Base-by-base conservation (phyloP, 1,140 invertebrate genomes). In the Drosophila repleta region DNA sequence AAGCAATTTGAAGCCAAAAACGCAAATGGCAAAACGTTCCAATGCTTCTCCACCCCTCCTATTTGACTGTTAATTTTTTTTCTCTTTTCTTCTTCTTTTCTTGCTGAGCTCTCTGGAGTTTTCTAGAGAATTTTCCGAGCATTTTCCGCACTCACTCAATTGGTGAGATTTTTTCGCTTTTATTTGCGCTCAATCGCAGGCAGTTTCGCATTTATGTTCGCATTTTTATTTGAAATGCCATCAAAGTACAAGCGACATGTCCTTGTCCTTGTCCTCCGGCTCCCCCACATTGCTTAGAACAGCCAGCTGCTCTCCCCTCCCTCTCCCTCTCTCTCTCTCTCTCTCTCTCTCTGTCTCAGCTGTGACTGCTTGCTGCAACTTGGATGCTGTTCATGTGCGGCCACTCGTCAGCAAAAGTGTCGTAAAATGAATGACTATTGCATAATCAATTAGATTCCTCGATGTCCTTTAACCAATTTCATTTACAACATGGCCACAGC, bases 171-270 rank as follows among this genome's bases (percentile, higher is more conserved):
- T 83, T 79, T 76, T 55, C 68, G 63, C 80, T 76, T 84, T 84
- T 83, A 85, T 83, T 83, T 82, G 75, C 57, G 73, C 79, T 82
- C 79, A 82, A 78, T 81, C 73, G 67, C 77, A 43, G 43, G 39
- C 62, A 48, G 64, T 67, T 43, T 68, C 53, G 58, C 70, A 79
- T 78, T 82, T 82, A 81, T 83, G 79, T 82, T 70, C 68, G 70
- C 79, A 83, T 60, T 84, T 79, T 83, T 83, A 83, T 83, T 84
- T 71, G 72, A 79, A 84, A 84, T 83, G 70, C 75, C 64, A 82
- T 78, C 79, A 76, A 65, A 76, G 58, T 46, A 75, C 64, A 51
- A 41, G 49, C 63, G 68, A 69, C 74, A 80, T 77, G 73, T 73
- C 58, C 63, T 49, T 77, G 73, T 73, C 58, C 63, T 49, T 58